These are phyloP conservation scores for Nemotelus pantherinus DNA, from an alignment of 2,888 invertebrate genomes.

Conservation along the genomic window DNA sequence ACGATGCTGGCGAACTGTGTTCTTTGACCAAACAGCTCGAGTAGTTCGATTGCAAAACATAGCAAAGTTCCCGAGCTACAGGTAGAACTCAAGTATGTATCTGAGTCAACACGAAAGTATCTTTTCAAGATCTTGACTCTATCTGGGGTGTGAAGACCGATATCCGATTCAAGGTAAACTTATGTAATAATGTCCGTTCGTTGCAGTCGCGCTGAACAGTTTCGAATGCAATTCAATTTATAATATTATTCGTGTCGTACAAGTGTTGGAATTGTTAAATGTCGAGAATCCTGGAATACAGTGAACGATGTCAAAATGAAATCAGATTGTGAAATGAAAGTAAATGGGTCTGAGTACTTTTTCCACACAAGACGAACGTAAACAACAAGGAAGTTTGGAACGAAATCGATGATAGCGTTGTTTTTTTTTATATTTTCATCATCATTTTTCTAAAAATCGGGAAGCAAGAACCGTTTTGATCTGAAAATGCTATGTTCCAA, in stretches of 20 bases:
- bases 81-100: slow-evolving; percentile 24
- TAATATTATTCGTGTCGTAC: slow-evolving; percentile 27
- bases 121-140: slow-evolving; percentile 11
- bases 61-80: neutral
- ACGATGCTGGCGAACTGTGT: neutral
- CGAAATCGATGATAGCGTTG: no score
- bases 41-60: neutral
- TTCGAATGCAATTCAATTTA: slow-evolving; percentile 23
- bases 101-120: slow-evolving; percentile 16
- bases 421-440: no score
- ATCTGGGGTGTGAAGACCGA: slow-evolving; percentile 41
- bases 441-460: no score
- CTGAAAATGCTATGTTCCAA: no score
- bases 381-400: no score
- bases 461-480: no score
- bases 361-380: no score
- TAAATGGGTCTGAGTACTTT: no score
- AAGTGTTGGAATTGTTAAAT: neutral
- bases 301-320: neutral
- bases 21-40: no score
- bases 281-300: neutral
- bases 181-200: slow-evolving; percentile 25
- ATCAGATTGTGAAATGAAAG: no score
- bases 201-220: neutral
- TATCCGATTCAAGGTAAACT: slow-evolving; percentile 37